These are phyloP conservation scores for Artemia sinica DNA, from an alignment of 2,888 invertebrate species.

Conservation along the genomic window DNA sequence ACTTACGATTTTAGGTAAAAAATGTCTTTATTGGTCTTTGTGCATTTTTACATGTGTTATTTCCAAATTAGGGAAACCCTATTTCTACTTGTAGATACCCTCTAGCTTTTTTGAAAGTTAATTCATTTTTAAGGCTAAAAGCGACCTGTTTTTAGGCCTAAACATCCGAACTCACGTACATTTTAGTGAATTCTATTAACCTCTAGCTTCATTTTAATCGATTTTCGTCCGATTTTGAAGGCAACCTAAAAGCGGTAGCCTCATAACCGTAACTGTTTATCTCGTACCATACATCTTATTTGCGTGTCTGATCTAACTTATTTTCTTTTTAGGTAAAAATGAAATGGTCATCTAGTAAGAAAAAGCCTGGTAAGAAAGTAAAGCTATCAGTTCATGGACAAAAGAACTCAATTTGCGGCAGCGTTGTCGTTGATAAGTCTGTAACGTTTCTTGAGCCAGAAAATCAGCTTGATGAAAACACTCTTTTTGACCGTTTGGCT, in stretches of 20 bases:
- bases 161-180: too few relatives aligned
- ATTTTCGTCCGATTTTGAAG: too few relatives aligned
- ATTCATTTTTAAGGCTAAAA: too few relatives aligned
- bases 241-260: not conserved
- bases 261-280: not conserved
- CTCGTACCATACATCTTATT: not conserved
- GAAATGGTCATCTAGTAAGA: slow-evolving; percentile 35
- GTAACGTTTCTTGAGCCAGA: slow-evolving; percentile 34
- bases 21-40: too few relatives aligned
- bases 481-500: slow-evolving; percentile 30
- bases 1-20: too few relatives aligned
- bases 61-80: too few relatives aligned
- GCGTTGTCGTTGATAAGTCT: slow-evolving; percentile 42
- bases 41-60: too few relatives aligned
- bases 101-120: too few relatives aligned
- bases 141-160: too few relatives aligned
- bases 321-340: slow-evolving; percentile 32
- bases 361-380: slow-evolving; percentile 37
- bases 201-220: too few relatives aligned
- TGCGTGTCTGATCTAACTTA: not conserved
- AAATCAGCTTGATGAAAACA: slow-evolving; percentile 27
- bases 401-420: slow-evolving; percentile 40
- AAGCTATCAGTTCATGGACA: slow-evolving; percentile 37
- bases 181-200: too few relatives aligned
- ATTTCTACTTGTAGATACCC: too few relatives aligned